Base-by-base conservation (phyloP, 2,797 vertebrate species). In the Stomatorhinus walkeri region DNA sequence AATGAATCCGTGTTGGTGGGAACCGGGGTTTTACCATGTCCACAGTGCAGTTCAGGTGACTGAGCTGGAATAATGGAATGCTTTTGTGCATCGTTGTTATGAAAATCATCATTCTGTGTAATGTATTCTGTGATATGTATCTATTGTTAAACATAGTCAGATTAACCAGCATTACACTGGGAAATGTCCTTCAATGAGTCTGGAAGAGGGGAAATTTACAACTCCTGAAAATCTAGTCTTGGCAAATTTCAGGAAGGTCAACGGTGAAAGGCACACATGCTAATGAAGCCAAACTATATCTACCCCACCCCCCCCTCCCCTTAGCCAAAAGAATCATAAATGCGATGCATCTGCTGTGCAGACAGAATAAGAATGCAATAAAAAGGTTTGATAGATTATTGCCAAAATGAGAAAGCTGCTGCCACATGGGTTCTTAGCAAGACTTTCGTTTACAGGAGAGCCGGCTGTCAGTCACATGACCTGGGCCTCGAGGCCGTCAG, bases 211-310 rank as follows among this genome's bases (percentile, higher is more conserved):
- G 28, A 36, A 68, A 68, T 68, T 32, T 28, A 40, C 56, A 51
- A 85, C 91, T 94, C 91, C 92, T 91, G 51, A 89, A 16, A 79
- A 16, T 89, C 52, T 83, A 85, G 7, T 59, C 14, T 54, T 87
- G 59, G 89, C 89, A 91, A 93, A 92, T 91, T 94, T 95, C 93
- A 88, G 76, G 90, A 88, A 92, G 92, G 91, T 91, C 49, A 90
- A 91, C 92, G 94, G 94, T 95, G 93, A 95, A 93, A 94, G 91
- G 91, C 91, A 94, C 93, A 94, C 94, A 95, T 94, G 93, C 93
- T 94, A 95, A 94, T 94, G 94, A 95, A 93, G 90, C 79, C 51
- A 93, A 16, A 68, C 59, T 48, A 43, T 59, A 59, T 28, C 16
- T 5, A 93, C 92, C 19, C 54, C 54, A 16, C 4, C 52, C 93